Evolutionary conservation across 2,113 vertebrate species (phyloP).

Genomic region (Sinocyclocheilus grahami): DNA sequence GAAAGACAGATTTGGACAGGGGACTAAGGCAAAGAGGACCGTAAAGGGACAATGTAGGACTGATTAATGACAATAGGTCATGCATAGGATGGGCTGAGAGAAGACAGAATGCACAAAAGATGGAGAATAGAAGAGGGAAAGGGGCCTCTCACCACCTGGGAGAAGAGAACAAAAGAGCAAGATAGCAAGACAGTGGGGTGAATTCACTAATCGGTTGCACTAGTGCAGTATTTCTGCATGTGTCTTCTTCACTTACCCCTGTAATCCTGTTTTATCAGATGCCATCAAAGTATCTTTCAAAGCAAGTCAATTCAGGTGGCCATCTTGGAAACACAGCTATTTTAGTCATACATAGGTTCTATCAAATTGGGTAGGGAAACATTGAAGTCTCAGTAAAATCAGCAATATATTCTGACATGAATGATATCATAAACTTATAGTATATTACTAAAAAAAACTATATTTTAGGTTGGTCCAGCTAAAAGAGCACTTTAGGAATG

Average conservation of each 20-base stretch:
- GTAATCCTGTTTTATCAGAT: background rate
- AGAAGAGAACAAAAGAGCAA: background rate
- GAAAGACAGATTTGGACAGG: conserved; percentile 39
- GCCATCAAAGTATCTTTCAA: background rate
- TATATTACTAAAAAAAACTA: no score
- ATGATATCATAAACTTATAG: no score
- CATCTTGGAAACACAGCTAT: background rate
- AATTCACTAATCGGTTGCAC: background rate
- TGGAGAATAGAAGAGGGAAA: background rate
- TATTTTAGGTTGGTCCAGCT: no score
- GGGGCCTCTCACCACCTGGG: background rate
- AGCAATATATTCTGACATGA: no score
- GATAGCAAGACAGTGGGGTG: background rate
- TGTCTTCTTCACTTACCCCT: background rate
- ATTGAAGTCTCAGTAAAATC: background rate
- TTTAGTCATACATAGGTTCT: background rate
- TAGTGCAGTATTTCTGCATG: background rate
- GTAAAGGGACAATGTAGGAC: conserved; percentile 21
- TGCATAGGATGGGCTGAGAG: conserved; percentile 4
- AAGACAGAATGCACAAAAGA: conserved; percentile 23
- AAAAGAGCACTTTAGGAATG: no score
- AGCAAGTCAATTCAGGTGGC: background rate
- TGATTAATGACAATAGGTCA: conserved; percentile 37
- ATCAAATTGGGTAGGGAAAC: background rate
- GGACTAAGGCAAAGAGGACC: background rate